These are phyloP conservation scores for Sebastes matsubarae DNA, from an alignment of 2,797 vertebrate species.

Conservation along the genomic window DNA sequence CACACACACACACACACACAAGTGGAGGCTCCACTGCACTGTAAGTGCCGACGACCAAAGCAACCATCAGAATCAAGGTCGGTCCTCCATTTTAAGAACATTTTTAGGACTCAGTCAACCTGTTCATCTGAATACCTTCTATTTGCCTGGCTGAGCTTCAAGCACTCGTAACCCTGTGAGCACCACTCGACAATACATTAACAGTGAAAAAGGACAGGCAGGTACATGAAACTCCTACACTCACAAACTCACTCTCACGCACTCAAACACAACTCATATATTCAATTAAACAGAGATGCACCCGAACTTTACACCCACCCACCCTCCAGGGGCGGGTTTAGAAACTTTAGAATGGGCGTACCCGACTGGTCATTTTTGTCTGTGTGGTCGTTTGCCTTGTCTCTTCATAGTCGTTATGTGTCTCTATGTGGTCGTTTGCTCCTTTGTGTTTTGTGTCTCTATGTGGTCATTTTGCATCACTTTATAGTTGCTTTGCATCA, in stretches of 20 bases:
- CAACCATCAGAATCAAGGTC: not conserved
- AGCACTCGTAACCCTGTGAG: not conserved
- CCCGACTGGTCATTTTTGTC: not conserved
- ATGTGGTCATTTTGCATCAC: not conserved
- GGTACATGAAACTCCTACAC: not conserved
- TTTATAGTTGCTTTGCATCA: not conserved
- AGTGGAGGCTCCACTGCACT: not conserved
- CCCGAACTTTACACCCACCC: not conserved
- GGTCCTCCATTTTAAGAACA: not conserved
- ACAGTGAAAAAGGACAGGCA: not conserved
- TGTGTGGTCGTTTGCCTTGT: not conserved
- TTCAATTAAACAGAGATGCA: not conserved
- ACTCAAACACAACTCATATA: not conserved
- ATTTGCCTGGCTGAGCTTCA: not conserved
- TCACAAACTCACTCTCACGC: not conserved
- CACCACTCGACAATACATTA: slow-evolving; percentile 1
- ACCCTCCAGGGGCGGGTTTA: not conserved
- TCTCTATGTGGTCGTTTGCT: no score
- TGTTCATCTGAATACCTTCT: not conserved
- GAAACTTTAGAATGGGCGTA: not conserved
- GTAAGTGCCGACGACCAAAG: not conserved
- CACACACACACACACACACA: not conserved
- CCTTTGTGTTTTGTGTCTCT: no score
- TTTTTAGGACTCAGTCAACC: not conserved
- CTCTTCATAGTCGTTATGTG: no score